Evolutionary conservation across 2,797 vertebrate species (phyloP).

Genomic region (Periparus ater): DNA sequence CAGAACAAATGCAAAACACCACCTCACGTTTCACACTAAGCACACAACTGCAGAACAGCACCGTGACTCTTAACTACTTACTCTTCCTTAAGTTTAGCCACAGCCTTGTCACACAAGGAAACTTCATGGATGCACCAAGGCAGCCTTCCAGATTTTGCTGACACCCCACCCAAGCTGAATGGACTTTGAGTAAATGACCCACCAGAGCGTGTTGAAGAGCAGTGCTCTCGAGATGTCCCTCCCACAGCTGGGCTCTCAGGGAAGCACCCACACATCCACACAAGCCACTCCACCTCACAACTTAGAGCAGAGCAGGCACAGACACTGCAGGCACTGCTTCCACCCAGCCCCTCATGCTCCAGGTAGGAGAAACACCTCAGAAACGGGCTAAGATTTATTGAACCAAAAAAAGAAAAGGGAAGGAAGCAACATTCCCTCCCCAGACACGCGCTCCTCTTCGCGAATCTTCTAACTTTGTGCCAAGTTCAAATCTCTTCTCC

Average conservation of each 20-base stretch:
- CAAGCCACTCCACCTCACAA: neutral
- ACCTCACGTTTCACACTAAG: neutral
- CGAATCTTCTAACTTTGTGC: neutral
- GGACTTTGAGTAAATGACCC: neutral
- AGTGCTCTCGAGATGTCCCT: neutral
- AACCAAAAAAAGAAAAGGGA: neutral
- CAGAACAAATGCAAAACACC: neutral
- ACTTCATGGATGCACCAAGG: neutral
- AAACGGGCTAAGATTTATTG: neutral
- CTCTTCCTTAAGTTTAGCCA: neutral
- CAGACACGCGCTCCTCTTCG: neutral
- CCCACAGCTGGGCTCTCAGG: neutral
- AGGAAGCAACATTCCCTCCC: neutral
- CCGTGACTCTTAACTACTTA: neutral
- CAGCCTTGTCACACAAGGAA: neutral
- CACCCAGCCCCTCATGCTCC: neutral
- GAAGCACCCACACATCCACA: neutral
- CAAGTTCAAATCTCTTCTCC: neutral
- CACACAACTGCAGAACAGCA: neutral
- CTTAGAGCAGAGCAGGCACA: neutral
- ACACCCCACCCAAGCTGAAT: neutral
- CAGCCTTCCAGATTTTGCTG: conserved; percentile 3
- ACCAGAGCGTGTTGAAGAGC: neutral
- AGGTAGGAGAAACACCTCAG: neutral
- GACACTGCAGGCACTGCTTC: neutral